Evolutionary conservation across 2,113 vertebrate species (phyloP).

Genomic region (Orcinus orca): DNA sequence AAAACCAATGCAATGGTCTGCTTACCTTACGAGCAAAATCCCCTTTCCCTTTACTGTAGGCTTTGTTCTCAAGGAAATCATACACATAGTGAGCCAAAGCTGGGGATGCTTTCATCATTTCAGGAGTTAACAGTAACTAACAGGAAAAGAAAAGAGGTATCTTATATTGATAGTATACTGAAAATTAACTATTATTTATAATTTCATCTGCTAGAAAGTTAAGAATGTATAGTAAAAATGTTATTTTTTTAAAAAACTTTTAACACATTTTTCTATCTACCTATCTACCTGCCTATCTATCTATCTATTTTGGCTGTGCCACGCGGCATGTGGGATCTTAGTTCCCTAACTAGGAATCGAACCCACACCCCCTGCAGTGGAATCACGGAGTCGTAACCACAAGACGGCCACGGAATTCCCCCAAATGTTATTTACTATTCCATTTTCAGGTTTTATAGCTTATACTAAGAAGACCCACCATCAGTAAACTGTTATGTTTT

Average conservation of each 20-base stretch:
- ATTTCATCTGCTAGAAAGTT: conserved; percentile 14
- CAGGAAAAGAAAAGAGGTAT: conserved; percentile 8
- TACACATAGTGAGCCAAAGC: conserved; percentile 90
- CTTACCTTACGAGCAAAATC: conserved; percentile 98
- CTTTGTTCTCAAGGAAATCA: conserved; percentile 98
- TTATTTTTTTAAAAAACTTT: neutral
- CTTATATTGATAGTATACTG: neutral
- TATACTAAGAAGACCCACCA: neutral
- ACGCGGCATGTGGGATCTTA: neutral
- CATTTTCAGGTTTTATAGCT: conserved; percentile 17
- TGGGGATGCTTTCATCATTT: conserved; percentile 95
- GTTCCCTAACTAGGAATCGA: no score
- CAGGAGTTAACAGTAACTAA: conserved; percentile 94
- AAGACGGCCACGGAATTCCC: neutral
- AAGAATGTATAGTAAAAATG: neutral
- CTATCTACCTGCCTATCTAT: neutral
- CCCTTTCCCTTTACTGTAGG: conserved; percentile 98
- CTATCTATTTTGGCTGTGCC: neutral
- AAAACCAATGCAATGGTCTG: neutral
- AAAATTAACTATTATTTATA: neutral
- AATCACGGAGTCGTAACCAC: neutral
- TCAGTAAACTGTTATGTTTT: neutral
- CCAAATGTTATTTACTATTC: conserved; percentile 27
- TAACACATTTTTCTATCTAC: neutral
- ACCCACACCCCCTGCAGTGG: neutral